Evolutionary conservation across 2,113 vertebrate species (phyloP), one percentile per base, ranked within the genome.

Genomic region (Tragelaphus strepsiceros): DNA sequence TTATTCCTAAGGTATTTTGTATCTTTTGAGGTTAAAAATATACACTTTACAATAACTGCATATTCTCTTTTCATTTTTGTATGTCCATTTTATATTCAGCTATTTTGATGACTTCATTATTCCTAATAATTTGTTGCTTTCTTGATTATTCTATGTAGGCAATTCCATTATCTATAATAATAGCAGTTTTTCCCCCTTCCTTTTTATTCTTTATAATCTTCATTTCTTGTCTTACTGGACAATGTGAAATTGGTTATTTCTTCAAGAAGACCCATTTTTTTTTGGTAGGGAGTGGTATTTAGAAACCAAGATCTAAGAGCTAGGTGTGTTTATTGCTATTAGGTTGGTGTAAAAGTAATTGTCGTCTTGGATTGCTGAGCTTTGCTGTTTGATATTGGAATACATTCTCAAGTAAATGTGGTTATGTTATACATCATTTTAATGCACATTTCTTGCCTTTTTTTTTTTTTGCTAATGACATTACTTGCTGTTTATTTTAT

Each of bases 21-120:
- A 78, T 84, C 74, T 90, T 95, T 80, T 39, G 14, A 87, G 91
- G 74, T 81, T 81, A 96, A 92, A 96, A 78, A 92, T 58, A 74
- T 10, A 19, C 1, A 32, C n/a, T 22, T 95, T 94, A 53, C 1
- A 96, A 77, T 49, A 87, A 71, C 0, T 80, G 2, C 16, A 82
- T 83, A 64, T 92, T 61, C 39, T 82, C 14, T 59, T 83, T 64
- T 88, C 58, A 83, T 78, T 94, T 91, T 78, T 80, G 53, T 88
- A 43, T 58, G 78, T 83, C 32, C 35, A 51, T 88, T 95, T 74
- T 80, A 82, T 74, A 88, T 28, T 24, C 46, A 84, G 81, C 30
- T 91, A 93, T 17, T 35, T 46, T 86, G 62, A 59, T 94, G 28
- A 92, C 81, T 13, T 94, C 77, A 26, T n/a, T 59, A 91, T 30